phyloP scores from a whole-genome alignment of 2,797 vertebrate species.

The Hipposideros larvatus region DNA sequence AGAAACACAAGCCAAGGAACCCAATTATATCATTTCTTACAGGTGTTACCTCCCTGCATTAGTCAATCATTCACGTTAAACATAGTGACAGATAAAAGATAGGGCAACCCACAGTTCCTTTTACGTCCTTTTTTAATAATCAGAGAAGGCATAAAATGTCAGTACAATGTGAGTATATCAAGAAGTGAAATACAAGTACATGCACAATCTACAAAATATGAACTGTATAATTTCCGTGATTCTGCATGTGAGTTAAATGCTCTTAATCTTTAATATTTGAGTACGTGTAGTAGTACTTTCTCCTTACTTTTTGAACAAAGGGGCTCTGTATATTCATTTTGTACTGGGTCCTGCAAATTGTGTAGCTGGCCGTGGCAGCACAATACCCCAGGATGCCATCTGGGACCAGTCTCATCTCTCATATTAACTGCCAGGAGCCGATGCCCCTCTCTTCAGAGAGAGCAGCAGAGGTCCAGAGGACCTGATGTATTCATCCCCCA shows the following conservation, averaged over 20 bases:
- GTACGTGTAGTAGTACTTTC: neutral
- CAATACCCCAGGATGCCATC: neutral
- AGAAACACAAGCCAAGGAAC: neutral
- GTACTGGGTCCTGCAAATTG: neutral
- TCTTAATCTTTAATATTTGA: neutral
- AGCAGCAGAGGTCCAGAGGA: neutral
- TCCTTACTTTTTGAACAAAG: neutral
- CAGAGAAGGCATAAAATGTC: too few relatives aligned
- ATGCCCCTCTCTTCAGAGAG: neutral
- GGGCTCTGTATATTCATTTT: neutral
- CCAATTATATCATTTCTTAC: neutral
- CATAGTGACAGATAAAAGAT: neutral
- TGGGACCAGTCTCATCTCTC: neutral
- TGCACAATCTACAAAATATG: neutral
- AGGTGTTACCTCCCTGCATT: neutral
- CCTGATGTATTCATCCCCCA: neutral
- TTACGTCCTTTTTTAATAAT: too few relatives aligned
- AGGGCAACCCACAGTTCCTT: too few relatives aligned
- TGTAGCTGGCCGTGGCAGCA: neutral
- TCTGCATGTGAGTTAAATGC: neutral
- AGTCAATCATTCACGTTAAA: neutral
- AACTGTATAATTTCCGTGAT: neutral
- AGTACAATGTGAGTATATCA: too few relatives aligned
- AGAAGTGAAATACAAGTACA: neutral
- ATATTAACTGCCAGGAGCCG: neutral